Evolutionary conservation across 2,888 invertebrate species (phyloP), one percentile per base, ranked within the genome.

Genomic region (Drosophila tripunctata): DNA sequence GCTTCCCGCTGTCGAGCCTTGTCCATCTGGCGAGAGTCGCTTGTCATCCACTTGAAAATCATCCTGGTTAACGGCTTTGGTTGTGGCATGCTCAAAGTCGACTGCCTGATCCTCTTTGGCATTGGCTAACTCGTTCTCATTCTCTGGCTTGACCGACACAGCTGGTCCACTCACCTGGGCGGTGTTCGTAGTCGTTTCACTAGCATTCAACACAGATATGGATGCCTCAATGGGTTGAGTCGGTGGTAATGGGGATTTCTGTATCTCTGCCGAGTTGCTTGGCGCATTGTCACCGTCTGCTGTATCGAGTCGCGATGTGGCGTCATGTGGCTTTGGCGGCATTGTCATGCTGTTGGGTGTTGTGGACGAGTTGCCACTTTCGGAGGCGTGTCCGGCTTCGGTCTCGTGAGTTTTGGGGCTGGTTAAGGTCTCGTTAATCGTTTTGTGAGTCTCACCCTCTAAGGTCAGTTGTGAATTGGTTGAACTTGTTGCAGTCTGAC

Each of bases 91-190:
- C 1, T 58, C 63, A 40, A 62, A 21, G 43, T 62, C 66, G 7
- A 3, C 62, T 8, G 55, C 50, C 4, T 15, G 62, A 44, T 57
- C 67, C 57, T 79, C 89, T 74, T 90, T 89, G 60, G 88, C 83
- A 82, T 94, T 94, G 6, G 93, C 93, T 90, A 93, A 93, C 78
- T 93, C 93, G 63, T 93, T 93, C 83, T 94, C 94, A 12, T 93
- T 92, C 67, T 94, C 94, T 36, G 93, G 92, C 61, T 93, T 93
- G 14, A 93, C 93, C 79, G 93, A 93, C 30, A 94, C 93, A 80
- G 89, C 84, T 83, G 88, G 88, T 72, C 31, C 88, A 87, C 89
- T 90, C 67, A 93, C 89, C 36, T 93, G 83, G 79, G 88, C 85
- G 50, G 83, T 73, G 41, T 87, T 75, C 38, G 78, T 70, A 33